These are phyloP conservation scores for Omphaloscelis lunosa DNA, from an alignment of 2,888 invertebrate genomes.

Conservation along the genomic window DNA sequence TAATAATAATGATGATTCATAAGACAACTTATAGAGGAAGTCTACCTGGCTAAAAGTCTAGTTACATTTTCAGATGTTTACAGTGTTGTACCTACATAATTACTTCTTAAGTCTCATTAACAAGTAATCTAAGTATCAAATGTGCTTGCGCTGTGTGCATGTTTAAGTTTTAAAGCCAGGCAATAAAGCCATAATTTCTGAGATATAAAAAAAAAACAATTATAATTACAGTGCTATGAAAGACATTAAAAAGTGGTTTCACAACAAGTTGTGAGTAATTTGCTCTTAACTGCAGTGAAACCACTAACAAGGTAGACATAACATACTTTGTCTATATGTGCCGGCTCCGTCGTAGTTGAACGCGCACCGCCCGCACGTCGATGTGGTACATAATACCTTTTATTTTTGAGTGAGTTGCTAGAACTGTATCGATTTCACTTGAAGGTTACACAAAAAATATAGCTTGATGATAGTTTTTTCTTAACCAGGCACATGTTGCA, in stretches of 20 bases:
- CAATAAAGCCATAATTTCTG: background rate
- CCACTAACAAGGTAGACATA: conserved; percentile 64
- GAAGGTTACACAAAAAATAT: background rate
- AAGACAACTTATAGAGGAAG: background rate
- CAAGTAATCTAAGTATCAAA: background rate
- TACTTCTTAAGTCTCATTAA: background rate
- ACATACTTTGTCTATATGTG: conserved; percentile 68
- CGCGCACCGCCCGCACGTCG: conserved; percentile 54
- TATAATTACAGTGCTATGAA: conserved; percentile 35
- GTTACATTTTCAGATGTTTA: background rate
- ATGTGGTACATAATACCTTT: conserved; percentile 57
- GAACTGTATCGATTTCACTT: conserved; percentile 13
- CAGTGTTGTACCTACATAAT: background rate
- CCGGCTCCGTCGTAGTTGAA: conserved; percentile 65
- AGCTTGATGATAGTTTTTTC: background rate
- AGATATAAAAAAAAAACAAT: background rate
- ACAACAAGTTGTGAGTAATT: conserved; percentile 52
- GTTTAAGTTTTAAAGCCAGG: background rate
- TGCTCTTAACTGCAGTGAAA: conserved; percentile 57
- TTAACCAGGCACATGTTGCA: background rate
- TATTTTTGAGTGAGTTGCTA: conserved; percentile 61
- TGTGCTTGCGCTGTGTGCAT: background rate
- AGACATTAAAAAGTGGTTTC: conserved; percentile 57
- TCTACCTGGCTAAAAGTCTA: background rate
- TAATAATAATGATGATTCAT: background rate